phyloP scores from a whole-genome alignment of 2,888 invertebrate genomes.

The Cheilosia pagana region DNA sequence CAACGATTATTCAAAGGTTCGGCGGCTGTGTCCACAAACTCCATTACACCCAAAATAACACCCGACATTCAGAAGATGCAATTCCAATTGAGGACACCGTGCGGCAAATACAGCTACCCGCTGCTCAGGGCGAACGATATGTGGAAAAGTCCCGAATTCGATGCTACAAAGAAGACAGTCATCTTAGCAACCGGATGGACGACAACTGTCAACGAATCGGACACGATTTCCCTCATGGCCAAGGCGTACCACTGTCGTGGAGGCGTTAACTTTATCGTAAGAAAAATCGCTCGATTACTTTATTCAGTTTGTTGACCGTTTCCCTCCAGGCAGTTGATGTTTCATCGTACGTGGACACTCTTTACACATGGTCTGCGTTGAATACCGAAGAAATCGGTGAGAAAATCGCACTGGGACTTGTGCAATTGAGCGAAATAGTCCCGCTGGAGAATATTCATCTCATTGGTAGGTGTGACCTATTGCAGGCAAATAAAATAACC shows the following conservation, averaged over 20 bases:
- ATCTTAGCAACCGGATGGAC: conserved; percentile 83
- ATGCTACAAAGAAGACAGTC: conserved; percentile 79
- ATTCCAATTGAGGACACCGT: conserved; percentile 80
- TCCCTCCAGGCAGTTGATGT: conserved; percentile 80
- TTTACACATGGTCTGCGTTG: conserved; percentile 82
- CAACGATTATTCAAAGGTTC: conserved; percentile 77
- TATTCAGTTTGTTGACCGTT: conserved; percentile 22
- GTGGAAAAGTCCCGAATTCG: conserved; percentile 80
- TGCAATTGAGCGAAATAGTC: conserved; percentile 78
- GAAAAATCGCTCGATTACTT: conserved; percentile 46
- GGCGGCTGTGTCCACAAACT: conserved; percentile 78
- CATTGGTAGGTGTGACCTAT: conserved; percentile 77
- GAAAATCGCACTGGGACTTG: conserved; percentile 79
- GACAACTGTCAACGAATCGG: conserved; percentile 80
- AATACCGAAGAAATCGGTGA: conserved; percentile 82
- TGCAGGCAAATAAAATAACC: too few relatives aligned
- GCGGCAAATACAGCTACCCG: conserved; percentile 79
- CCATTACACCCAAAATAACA: conserved; percentile 78
- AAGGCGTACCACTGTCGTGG: conserved; percentile 81
- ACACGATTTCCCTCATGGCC: conserved; percentile 78
- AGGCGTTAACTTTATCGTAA: conserved; percentile 82
- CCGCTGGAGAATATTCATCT: conserved; percentile 80
- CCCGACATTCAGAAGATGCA: conserved; percentile 80
- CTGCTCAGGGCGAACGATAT: conserved; percentile 79
- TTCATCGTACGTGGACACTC: conserved; percentile 80